phyloP scores from a whole-genome alignment of 2,113 vertebrate genomes.

The Lichenostomus cassidix region DNA sequence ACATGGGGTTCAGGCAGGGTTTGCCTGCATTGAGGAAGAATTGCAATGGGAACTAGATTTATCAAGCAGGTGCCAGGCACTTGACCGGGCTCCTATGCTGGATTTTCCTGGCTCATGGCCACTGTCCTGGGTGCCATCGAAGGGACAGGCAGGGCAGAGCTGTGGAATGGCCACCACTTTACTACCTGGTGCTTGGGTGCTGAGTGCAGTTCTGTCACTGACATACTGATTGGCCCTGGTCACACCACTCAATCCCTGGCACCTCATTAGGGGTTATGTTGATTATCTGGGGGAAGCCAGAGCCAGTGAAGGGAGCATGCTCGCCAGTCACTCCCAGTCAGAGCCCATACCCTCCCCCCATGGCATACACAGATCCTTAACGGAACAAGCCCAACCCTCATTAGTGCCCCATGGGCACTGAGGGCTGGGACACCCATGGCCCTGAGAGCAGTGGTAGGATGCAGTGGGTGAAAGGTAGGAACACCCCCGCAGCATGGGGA shows the following conservation, averaged over 20 bases:
- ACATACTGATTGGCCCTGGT: neutral
- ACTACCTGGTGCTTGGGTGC: neutral
- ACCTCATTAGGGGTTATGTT: accelerated
- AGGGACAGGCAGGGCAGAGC: neutral
- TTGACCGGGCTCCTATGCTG: neutral
- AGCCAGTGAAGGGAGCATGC: too few species aligned
- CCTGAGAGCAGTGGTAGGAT: neutral
- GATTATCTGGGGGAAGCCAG: neutral
- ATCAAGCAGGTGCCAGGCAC: neutral
- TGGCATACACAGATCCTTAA: neutral
- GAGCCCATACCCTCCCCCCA: neutral
- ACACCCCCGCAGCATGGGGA: accelerated
- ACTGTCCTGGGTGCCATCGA: neutral
- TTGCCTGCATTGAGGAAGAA: neutral
- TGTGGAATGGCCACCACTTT: neutral
- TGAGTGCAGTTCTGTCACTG: neutral
- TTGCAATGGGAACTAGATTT: neutral
- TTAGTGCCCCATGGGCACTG: neutral
- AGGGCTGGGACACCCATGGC: accelerated
- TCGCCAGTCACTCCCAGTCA: accelerated
- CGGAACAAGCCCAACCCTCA: accelerated
- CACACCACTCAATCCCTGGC: accelerated
- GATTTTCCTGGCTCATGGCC: neutral
- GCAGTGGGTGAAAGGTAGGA: neutral
- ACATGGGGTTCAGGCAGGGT: neutral